Base-by-base conservation (phyloP, 2,888 invertebrate species). In the Epiblema foenella region DNA sequence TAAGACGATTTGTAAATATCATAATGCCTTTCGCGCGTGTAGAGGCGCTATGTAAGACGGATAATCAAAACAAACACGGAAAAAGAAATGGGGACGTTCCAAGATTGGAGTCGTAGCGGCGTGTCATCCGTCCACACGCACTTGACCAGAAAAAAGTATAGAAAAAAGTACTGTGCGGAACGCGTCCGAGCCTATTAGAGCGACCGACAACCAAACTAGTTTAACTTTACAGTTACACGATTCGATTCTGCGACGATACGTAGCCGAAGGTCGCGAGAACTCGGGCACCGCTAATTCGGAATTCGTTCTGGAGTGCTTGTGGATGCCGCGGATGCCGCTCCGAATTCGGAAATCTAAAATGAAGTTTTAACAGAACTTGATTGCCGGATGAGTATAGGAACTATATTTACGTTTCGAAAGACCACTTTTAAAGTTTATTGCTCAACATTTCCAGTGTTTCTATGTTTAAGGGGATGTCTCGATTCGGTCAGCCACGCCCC, bases 191-290 rank as follows among this genome's bases (percentile, higher is more conserved):
- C 84, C 83, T 88, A 90, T 89, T 88, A 89, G 86, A 87, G 85
- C 82, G 84, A 79, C 83, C 82, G 85, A 87, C 84, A 83, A 76
- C 83, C 84, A 87, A 90, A 90, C 90, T 89, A 88, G 91, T 91
- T 90, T 88, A 70, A 77, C 81, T 83, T 80, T 90, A 91, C 91
- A 89, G 91, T 91, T 91, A 91, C 78, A 84, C 85, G 83, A 86
- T 87, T 85, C 81, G 85, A 86, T 87, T 89, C 86, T 83, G 89
- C 86, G 87, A 88, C 84, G 86, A 87, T 86, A 85, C 83, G 81
- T 81, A 85, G 82, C 79, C 86, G 90, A 90, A 90, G 90, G 91
- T 90, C 90, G 86, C 84, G 84, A 82, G 82, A 89, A 84, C 83
- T 85, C 85, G 85, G 84, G 83, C 87, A 88, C 78, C 77, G 83